Evolutionary conservation across 2,888 invertebrate species (phyloP).

Genomic region (Apamea crenata): DNA sequence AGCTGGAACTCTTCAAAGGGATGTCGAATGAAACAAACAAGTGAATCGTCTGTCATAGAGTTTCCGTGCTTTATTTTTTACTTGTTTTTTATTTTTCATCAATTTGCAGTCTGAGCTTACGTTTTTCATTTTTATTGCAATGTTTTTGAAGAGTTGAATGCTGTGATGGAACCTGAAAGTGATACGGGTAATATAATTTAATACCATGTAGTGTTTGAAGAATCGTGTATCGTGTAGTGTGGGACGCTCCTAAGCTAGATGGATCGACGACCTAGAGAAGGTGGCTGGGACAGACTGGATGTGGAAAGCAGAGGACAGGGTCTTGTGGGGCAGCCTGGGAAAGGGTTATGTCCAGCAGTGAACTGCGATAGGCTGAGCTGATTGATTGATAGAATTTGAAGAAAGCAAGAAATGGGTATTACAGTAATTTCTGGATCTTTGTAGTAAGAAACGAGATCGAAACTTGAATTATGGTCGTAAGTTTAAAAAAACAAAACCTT

Average conservation of each 20-base stretch:
- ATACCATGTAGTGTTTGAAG: neutral
- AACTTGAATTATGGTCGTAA: neutral
- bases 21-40: conserved; percentile 68
- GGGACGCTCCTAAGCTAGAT: neutral
- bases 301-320: neutral
- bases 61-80: conserved; percentile 38
- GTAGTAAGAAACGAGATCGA: too few species aligned
- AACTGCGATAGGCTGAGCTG: neutral
- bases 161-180: neutral
- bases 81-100: conserved; percentile 37
- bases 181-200: neutral
- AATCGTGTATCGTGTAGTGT: too few species aligned
- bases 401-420: neutral
- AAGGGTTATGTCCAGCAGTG: neutral
- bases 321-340: neutral
- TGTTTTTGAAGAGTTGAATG: neutral
- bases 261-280: neutral
- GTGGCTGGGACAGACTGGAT: neutral
- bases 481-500: neutral
- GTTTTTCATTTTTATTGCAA: conserved; percentile 17
- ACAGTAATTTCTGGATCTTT: neutral
- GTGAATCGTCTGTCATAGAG: conserved; percentile 49
- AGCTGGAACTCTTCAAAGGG: conserved; percentile 68
- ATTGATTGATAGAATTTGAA: neutral
- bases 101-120: conserved; percentile 24